Percentiles rank a stretch among this genome's conserved stretches.
These are phyloP conservation scores for Nyctibius bracteatus DNA, from an alignment of 2,113 vertebrate genomes.

Conservation along the genomic window DNA sequence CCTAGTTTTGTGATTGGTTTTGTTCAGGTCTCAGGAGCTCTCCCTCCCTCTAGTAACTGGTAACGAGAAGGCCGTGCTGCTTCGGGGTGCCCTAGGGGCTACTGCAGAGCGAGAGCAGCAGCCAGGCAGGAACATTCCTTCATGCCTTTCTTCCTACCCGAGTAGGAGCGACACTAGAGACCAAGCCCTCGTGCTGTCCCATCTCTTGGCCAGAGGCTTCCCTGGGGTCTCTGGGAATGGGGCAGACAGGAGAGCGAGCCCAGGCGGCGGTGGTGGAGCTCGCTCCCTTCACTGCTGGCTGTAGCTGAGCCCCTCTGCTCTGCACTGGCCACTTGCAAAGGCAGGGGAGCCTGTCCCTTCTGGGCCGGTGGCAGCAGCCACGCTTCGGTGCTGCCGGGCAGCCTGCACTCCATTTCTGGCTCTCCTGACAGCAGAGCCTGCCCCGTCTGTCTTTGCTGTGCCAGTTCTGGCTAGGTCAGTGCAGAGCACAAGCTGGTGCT, in stretches of 20 bases:
- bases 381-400: neutral
- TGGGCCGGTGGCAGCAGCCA: neutral
- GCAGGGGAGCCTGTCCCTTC: neutral
- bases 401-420: neutral
- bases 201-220: neutral
- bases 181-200: neutral
- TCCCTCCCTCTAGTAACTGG: conserved; percentile 41
- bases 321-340: neutral
- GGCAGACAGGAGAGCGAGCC: neutral
- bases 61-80: neutral
- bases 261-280: neutral
- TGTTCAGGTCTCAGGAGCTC: conserved; percentile 69
- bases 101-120: neutral
- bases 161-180: neutral
- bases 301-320: neutral
- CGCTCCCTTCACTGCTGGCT: neutral
- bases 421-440: neutral
- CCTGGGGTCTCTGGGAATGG: neutral
- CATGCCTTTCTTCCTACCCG: conserved; percentile 17
- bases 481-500: neutral
- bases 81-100: neutral
- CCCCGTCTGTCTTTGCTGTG: neutral
- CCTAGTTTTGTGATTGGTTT: conserved; percentile 80
- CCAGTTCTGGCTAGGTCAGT: neutral
- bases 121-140: conserved; percentile 36